These are phyloP conservation scores for Drosophila azteca DNA, from an alignment of 1,140 invertebrate species.

Conservation along the genomic window DNA sequence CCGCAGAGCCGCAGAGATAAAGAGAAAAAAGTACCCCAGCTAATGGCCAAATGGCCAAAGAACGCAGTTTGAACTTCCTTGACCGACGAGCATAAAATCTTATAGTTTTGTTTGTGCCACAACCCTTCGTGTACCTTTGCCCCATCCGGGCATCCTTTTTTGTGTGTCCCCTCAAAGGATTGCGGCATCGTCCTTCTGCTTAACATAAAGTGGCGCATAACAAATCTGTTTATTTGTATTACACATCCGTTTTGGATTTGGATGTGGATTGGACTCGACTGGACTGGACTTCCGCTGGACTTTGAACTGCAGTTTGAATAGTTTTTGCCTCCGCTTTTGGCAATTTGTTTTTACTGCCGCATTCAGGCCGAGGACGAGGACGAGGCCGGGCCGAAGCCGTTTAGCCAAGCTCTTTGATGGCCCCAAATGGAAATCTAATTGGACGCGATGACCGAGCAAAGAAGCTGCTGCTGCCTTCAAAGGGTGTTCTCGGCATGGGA, in stretches of 20 bases:
- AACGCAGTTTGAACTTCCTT: slow-evolving; percentile 65
- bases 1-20: slow-evolving; percentile 5
- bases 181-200: slow-evolving; percentile 40
- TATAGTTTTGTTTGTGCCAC: slow-evolving; percentile 60
- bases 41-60: slow-evolving; percentile 60
- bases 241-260: slow-evolving; percentile 47
- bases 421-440: slow-evolving; percentile 78
- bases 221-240: slow-evolving; percentile 83
- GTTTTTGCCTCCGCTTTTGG: slow-evolving; percentile 33
- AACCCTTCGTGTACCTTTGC: slow-evolving; percentile 49
- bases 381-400: slow-evolving; percentile 33
- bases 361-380: slow-evolving; percentile 17
- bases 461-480: slow-evolving; percentile 27
- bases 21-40: slow-evolving; percentile 36
- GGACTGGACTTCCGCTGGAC: slow-evolving; percentile 56
- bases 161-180: slow-evolving; percentile 1
- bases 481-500: slow-evolving; percentile 29
- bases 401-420: slow-evolving; percentile 70
- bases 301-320: slow-evolving; percentile 59
- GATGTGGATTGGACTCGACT: slow-evolving; percentile 12
- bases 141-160: slow-evolving; percentile 4
- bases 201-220: slow-evolving; percentile 80
- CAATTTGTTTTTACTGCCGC: slow-evolving; percentile 74
- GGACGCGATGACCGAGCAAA: slow-evolving; percentile 59
- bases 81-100: slow-evolving; percentile 73